Percentiles rank a stretch among this genome's conserved stretches.
Evolutionary conservation across 37 sponge, comb jelly and placozoan genomes (phyloP).

Genomic region (Cladorhizidae sp.): DNA sequence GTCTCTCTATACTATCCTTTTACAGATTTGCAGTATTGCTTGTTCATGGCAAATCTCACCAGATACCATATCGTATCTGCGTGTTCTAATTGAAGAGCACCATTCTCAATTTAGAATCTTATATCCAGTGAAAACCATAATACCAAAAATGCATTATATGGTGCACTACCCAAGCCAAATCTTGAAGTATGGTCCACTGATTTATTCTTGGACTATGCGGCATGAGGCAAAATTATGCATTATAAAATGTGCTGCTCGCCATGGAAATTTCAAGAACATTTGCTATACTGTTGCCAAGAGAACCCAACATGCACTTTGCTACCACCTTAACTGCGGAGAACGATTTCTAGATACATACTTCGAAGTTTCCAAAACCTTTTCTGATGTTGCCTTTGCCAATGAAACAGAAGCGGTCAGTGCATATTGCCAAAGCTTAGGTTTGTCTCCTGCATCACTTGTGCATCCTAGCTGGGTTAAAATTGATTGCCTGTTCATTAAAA

Average conservation of each 20-base stretch:
- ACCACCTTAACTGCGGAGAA: constrained; percentile 7
- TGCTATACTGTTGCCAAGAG: constrained; percentile 28
- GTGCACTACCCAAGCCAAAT: constrained; percentile 46
- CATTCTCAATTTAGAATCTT: too few species aligned
- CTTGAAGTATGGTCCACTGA: constrained; percentile 29
- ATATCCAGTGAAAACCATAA: background rate
- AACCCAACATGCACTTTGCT: constrained; percentile 33
- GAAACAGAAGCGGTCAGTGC: too few species aligned
- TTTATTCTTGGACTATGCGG: constrained; percentile 43
- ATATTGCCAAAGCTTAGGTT: too few species aligned
- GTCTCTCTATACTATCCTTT: constrained; percentile 21
- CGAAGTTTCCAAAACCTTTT: too few species aligned
- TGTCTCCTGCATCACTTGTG: too few species aligned
- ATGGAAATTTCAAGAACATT: constrained; percentile 43
- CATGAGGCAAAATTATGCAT: constrained; percentile 29
- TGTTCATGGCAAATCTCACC: too few species aligned
- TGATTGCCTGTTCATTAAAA: too few species aligned
- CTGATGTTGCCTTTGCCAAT: too few species aligned
- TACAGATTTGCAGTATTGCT: too few species aligned
- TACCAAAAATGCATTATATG: constrained; percentile 59
- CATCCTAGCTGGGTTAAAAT: background rate
- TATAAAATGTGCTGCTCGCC: constrained; percentile 1
- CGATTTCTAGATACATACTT: too few species aligned
- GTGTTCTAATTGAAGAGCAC: too few species aligned
- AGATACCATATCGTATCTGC: too few species aligned